Evolutionary conservation across 2,797 vertebrate genomes (phyloP).

Genomic region (Botia almorhae): DNA sequence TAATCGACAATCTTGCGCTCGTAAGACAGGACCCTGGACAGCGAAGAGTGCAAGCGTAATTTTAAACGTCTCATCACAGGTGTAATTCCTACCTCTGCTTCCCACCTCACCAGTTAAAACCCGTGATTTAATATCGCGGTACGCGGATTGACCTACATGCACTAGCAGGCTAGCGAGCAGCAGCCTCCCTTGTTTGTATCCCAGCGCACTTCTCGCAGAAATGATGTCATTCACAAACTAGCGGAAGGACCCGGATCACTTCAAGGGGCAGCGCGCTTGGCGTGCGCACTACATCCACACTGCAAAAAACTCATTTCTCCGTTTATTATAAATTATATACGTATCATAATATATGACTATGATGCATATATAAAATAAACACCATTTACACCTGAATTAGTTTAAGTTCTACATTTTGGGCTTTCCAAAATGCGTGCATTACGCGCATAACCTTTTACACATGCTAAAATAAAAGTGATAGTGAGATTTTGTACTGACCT

Average conservation of each 20-base stretch:
- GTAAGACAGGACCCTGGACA: constrained; percentile 82
- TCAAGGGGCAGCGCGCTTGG: constrained; percentile 68
- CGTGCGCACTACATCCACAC: constrained; percentile 65
- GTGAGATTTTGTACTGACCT: too few relatives aligned
- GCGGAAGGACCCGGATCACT: constrained; percentile 78
- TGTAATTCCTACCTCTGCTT: constrained; percentile 50
- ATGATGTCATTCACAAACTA: constrained; percentile 81
- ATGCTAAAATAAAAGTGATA: too few relatives aligned
- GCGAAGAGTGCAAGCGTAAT: constrained; percentile 80
- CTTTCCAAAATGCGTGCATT: too few relatives aligned
- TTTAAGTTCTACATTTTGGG: too few relatives aligned
- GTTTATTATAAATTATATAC: not conserved
- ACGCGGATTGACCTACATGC: constrained; percentile 57
- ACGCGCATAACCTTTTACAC: too few relatives aligned
- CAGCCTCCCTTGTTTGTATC: constrained; percentile 61
- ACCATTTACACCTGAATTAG: too few relatives aligned
- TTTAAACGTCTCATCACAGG: constrained; percentile 76
- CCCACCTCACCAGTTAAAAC: constrained; percentile 41
- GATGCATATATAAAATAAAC: too few relatives aligned
- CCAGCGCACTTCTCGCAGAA: constrained; percentile 67
- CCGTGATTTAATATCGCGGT: constrained; percentile 39
- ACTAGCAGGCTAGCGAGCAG: constrained; percentile 44
- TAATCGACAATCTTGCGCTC: constrained; percentile 76
- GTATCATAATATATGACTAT: too few relatives aligned
- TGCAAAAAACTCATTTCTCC: too few relatives aligned